Evolutionary conservation across 2,113 vertebrate species (phyloP).

Genomic region (Sphaerodactylus townsendi): DNA sequence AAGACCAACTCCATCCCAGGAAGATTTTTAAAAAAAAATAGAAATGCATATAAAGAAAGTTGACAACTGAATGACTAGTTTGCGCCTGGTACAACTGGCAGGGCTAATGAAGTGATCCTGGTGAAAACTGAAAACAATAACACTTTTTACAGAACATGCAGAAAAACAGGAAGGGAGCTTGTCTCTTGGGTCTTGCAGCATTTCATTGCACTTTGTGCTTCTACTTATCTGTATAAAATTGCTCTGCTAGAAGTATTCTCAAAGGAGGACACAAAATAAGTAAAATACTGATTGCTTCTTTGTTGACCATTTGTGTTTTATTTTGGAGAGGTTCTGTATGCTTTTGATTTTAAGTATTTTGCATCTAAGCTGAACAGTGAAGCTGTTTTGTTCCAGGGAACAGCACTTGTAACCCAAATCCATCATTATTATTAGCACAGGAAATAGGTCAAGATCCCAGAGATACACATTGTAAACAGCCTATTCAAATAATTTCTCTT

Average conservation of each 20-base stretch:
- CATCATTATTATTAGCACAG: neutral
- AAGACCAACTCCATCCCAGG: constrained; percentile 19
- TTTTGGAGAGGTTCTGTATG: neutral
- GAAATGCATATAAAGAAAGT: too few relatives aligned
- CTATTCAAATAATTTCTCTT: constrained; percentile 11
- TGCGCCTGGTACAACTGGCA: constrained; percentile 50
- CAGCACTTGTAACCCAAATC: neutral
- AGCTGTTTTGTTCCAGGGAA: neutral
- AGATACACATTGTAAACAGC: neutral
- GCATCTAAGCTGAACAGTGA: neutral
- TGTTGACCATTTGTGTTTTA: neutral
- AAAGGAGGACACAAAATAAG: neutral
- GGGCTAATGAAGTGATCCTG: constrained; percentile 49
- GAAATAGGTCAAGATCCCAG: neutral
- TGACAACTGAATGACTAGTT: neutral
- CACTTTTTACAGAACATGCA: constrained; percentile 40
- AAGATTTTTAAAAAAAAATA: too few relatives aligned
- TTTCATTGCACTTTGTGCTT: constrained; percentile 33
- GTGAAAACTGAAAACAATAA: constrained; percentile 15
- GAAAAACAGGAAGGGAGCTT: constrained; percentile 44
- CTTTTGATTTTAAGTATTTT: neutral
- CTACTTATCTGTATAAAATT: neutral
- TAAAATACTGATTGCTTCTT: neutral
- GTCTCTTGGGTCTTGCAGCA: constrained; percentile 37
- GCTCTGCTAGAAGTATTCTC: neutral